phyloP scores from a whole-genome alignment of 1,140 invertebrate species.

The Calephelis nemesis region DNA sequence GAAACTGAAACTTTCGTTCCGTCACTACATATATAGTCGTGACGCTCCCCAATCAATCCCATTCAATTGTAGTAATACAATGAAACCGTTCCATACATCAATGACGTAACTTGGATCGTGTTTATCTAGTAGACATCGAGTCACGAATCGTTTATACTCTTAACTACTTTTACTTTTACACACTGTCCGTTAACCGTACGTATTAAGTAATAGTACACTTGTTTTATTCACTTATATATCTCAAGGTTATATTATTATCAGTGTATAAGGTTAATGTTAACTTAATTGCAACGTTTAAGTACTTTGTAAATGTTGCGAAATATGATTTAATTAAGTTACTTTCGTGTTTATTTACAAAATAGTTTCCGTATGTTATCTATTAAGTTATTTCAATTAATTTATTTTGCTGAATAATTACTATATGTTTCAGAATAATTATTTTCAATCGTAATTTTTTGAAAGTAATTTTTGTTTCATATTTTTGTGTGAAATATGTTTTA shows the following conservation, averaged over 20 bases:
- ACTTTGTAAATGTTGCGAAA: background rate
- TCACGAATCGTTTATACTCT: constrained; percentile 2
- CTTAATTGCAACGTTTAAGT: background rate
- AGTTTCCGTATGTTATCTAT: too few relatives aligned
- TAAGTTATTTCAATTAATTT: too few relatives aligned
- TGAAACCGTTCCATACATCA: constrained; percentile 3
- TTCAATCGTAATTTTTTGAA: too few relatives aligned
- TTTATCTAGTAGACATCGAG: background rate
- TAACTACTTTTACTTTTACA: constrained; percentile 10
- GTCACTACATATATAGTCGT: too few relatives aligned
- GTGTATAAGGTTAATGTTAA: constrained; percentile 8
- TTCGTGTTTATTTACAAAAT: background rate
- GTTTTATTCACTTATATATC: background rate
- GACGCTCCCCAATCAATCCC: too few relatives aligned
- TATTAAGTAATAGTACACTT: constrained; percentile 3
- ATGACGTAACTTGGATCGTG: constrained; percentile 6
- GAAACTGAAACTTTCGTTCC: too few relatives aligned
- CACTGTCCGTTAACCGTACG: constrained; percentile 1
- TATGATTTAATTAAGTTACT: background rate
- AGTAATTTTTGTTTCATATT: too few relatives aligned
- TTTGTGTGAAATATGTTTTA: too few relatives aligned
- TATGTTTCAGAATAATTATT: too few relatives aligned
- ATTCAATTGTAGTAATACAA: constrained; percentile 11
- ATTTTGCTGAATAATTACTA: too few relatives aligned
- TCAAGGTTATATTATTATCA: constrained; percentile 1